Base-by-base conservation (phyloP, 2,888 invertebrate genomes). In the Odiellus spinosus region DNA sequence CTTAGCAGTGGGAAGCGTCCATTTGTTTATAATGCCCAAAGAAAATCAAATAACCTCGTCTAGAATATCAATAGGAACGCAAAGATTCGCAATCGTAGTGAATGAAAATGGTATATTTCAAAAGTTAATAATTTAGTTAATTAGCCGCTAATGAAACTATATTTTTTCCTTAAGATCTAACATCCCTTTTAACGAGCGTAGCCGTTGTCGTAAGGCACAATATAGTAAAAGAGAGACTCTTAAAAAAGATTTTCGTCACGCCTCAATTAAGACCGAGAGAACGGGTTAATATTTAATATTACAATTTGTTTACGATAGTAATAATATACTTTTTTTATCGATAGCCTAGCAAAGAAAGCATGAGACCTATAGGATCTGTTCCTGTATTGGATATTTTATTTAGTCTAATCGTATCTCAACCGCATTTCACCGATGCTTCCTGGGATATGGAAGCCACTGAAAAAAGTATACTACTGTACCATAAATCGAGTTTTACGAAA, bases 381-480 rank as follows among this genome's bases (percentile, higher is more conserved):
- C 57, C 74, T 1, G 75, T 75, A 18, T 83, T 82, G 62, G 83
- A 85, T 62, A 69, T 93, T 32, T 74, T 86, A 14, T 72, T 93
- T 42, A 85, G 85, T 0, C 73, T 88, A 21, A 76, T 87, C 2
- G 82, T 84, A 61, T 86, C 90, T 0, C 75, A 79, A 50, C 90
- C 90, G 1, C 78, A 80, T 45, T 65, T 71, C 21, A 61, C 82
- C 45, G 69, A 72, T 48, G 73, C 82, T 15, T 68, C 75, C 8
- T 80, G 86, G 72, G 73, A 82, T 59, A 74, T 83, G 1, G 70
- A 74, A 34, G 64, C 72, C 44, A 78, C 80, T 3, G 73, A 82
- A 0, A 74, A 79, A 64, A 74, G 78, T 76, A 64, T 55, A 26
- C 8, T 26, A 4, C 26, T 26, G 4, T 26, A 26, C n/a, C n/a